These are phyloP conservation scores for Geopemphigus sp. DNA, from an alignment of 1,140 invertebrate species.

Conservation along the genomic window DNA sequence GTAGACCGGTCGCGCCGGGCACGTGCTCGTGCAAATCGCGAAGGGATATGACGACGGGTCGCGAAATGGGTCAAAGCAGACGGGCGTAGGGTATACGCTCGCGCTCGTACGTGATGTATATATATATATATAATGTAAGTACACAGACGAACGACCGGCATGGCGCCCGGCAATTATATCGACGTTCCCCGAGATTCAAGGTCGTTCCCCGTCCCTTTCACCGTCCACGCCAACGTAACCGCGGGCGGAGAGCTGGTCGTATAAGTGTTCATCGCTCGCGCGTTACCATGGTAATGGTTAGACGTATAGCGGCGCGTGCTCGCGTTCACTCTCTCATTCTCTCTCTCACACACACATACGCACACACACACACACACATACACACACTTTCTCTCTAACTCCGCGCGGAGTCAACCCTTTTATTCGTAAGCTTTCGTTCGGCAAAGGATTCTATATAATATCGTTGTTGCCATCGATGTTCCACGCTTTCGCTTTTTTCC, in stretches of 20 bases:
- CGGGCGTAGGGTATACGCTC: conserved; percentile 26
- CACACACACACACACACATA: too few relatives aligned
- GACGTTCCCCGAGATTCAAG: conserved; percentile 43
- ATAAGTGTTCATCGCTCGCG: too few relatives aligned
- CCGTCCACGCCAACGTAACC: too few relatives aligned
- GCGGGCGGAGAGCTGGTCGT: too few relatives aligned
- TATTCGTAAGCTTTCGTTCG: background rate
- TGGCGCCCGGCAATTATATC: conserved; percentile 49
- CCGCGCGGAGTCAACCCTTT: conserved; percentile 7
- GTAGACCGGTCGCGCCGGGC: conserved; percentile 9
- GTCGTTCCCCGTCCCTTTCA: background rate
- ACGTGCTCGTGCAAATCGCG: conserved; percentile 12
- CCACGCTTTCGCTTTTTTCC: too few relatives aligned
- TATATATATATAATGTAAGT: background rate
- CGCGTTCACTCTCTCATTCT: too few relatives aligned
- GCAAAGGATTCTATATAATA: background rate
- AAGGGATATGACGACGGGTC: conserved; percentile 6
- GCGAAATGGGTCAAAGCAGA: conserved; percentile 41
- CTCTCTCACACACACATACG: too few relatives aligned
- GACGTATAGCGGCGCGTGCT: too few relatives aligned
- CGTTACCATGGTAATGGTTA: too few relatives aligned
- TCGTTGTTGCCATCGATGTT: too few relatives aligned
- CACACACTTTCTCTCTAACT: background rate
- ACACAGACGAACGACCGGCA: conserved; percentile 32
- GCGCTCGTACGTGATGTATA: background rate